Conservation (phyloP, 2,888 invertebrate genomes). For the Plagodis pulveraria region DNA sequence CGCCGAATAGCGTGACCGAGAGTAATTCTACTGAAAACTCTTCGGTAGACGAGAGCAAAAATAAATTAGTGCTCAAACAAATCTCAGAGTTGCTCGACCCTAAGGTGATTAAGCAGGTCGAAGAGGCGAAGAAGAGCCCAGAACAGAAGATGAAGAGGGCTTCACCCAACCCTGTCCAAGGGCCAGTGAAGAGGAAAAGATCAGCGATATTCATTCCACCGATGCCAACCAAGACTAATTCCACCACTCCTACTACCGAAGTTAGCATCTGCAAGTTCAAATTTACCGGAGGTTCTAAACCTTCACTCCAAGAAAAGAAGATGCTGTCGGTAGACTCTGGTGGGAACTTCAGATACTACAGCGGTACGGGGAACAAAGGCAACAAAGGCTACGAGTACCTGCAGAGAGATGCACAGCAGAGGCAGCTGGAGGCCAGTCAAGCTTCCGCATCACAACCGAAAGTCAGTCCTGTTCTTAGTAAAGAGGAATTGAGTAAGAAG, state of each 20-base stretch:
- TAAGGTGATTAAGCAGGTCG: constrained; percentile 70
- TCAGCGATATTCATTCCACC: constrained; percentile 94
- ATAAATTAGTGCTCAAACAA: constrained; percentile 76
- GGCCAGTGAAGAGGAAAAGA: constrained; percentile 88
- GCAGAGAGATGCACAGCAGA: constrained; percentile 88
- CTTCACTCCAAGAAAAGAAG: constrained; percentile 95
- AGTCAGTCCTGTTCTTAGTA: constrained; percentile 41
- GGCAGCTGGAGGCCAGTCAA: constrained; percentile 44
- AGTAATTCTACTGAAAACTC: constrained; percentile 56
- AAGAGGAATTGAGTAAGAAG: constrained; percentile 79
- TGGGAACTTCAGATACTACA: constrained; percentile 94
- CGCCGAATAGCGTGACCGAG: constrained; percentile 64
- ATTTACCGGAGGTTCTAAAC: constrained; percentile 96
- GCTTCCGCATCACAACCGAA: constrained; percentile 49
- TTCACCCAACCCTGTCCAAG: constrained; percentile 68
- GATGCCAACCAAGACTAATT: constrained; percentile 89
- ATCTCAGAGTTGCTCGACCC: constrained; percentile 77
- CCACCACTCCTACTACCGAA: constrained; percentile 91
- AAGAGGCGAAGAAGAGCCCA: constrained; percentile 61
- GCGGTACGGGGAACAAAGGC: constrained; percentile 93
- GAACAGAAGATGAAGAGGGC: constrained; percentile 77
- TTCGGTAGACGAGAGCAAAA: constrained; percentile 73
- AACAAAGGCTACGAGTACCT: constrained; percentile 93
- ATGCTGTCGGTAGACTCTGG: constrained; percentile 96
- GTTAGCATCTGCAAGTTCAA: constrained; percentile 97